phyloP scores from a whole-genome alignment of 2,113 vertebrate species.

The Oreochromis spilurus region DNA sequence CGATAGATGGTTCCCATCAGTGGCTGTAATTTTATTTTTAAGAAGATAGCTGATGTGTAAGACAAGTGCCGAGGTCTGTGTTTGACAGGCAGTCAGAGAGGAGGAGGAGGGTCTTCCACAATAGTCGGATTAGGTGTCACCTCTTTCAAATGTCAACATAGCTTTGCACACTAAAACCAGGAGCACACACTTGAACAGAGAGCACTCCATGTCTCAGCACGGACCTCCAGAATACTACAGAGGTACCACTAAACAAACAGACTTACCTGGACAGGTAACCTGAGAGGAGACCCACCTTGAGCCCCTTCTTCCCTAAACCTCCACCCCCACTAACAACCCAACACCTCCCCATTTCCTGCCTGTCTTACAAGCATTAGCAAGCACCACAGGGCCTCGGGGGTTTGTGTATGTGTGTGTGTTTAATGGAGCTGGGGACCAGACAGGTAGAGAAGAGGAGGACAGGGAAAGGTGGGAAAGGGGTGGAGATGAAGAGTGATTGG shows the following conservation, averaged over 20 bases:
- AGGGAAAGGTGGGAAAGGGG: neutral
- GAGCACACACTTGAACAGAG: neutral
- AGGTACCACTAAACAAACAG: constrained; percentile 74
- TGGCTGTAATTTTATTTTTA: neutral
- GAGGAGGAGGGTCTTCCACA: constrained; percentile 9
- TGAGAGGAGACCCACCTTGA: constrained; percentile 55
- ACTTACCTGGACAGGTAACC: constrained; percentile 76
- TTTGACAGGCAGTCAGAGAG: neutral
- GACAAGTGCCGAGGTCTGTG: neutral
- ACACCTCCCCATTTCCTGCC: constrained; percentile 49
- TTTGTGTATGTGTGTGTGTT: constrained; percentile 16
- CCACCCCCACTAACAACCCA: neutral
- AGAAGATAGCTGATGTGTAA: neutral
- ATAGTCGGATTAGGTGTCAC: constrained; percentile 60
- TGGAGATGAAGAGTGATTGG: constrained; percentile 61
- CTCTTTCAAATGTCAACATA: constrained; percentile 53
- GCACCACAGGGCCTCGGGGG: constrained; percentile 11
- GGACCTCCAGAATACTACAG: constrained; percentile 61
- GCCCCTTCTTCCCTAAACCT: neutral
- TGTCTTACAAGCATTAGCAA: constrained; percentile 40
- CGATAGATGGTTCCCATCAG: neutral
- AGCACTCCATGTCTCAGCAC: constrained; percentile 37
- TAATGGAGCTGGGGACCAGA: constrained; percentile 48
- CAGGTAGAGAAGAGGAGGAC: neutral
- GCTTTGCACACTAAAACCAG: neutral